These are phyloP conservation scores for Lepidocyrtoides sp. DNA, from an alignment of 2,888 invertebrate species.

Conservation along the genomic window DNA sequence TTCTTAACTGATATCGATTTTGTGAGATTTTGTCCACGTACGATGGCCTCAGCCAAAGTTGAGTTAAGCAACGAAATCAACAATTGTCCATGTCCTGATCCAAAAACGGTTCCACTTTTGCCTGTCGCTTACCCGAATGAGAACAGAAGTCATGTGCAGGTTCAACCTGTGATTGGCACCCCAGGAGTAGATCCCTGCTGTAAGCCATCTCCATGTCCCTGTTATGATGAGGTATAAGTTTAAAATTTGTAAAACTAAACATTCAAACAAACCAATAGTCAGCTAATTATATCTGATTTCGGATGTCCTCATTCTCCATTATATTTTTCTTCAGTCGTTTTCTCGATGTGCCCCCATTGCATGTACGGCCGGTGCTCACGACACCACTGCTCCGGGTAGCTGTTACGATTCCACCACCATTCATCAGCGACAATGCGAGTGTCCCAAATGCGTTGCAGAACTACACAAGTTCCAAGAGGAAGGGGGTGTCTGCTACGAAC, in stretches of 20 bases:
- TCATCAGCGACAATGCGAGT: conserved; percentile 84
- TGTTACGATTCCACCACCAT: conserved; percentile 83
- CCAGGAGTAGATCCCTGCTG: conserved; percentile 76
- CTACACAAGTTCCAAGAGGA: conserved; percentile 67
- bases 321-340: conserved; percentile 65
- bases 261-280: neutral
- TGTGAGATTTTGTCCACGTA: too few species aligned
- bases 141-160: conserved; percentile 81
- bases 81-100: conserved; percentile 55
- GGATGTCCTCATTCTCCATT: neutral
- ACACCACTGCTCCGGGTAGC: conserved; percentile 58
- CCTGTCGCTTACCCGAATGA: conserved; percentile 79
- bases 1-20: too few species aligned
- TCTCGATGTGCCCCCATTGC: conserved; percentile 65
- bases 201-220: conserved; percentile 51
- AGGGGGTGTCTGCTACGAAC: conserved; percentile 78
- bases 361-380: conserved; percentile 65
- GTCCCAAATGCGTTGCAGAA: conserved; percentile 77
- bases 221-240: conserved; percentile 54
- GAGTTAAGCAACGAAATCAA: neutral
- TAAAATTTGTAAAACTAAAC: neutral
- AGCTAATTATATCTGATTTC: neutral
- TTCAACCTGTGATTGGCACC: conserved; percentile 71
- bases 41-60: neutral
- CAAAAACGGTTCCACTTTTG: conserved; percentile 77